Evolutionary conservation across 1,140 invertebrate genomes (phyloP).

Genomic region (Drosophila nigromelanica): DNA sequence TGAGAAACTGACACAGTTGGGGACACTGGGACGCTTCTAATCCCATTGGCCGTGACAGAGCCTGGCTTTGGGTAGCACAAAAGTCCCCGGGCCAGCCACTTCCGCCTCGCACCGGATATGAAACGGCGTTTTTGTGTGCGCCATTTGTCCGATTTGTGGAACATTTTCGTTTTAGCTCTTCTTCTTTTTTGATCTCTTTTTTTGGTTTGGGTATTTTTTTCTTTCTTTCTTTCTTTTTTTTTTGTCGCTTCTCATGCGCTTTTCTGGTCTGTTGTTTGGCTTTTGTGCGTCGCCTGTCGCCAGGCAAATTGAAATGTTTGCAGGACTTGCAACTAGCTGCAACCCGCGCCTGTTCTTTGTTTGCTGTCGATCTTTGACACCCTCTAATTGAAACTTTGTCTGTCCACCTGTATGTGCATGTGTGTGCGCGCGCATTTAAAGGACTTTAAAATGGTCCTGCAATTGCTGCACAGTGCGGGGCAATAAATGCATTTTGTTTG

Average conservation of each 20-base stretch:
- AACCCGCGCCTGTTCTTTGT: conserved; percentile 36
- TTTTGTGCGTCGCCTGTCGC: conserved; percentile 64
- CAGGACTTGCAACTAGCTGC: conserved; percentile 42
- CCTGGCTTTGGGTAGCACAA: conserved; percentile 58
- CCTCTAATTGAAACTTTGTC: conserved; percentile 74
- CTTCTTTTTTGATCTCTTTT: conserved; percentile 16
- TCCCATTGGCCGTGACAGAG: conserved; percentile 44
- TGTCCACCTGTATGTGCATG: conserved; percentile 16
- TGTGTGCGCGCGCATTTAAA: conserved; percentile 31
- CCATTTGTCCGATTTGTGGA: conserved; percentile 78
- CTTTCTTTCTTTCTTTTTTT: background rate
- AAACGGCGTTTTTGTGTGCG: conserved; percentile 61
- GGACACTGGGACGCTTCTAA: conserved; percentile 30
- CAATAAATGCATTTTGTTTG: conserved; percentile 58
- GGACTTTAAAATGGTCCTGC: conserved; percentile 24
- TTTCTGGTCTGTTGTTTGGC: conserved; percentile 65
- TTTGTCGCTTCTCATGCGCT: conserved; percentile 26
- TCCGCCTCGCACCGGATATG: conserved; percentile 74
- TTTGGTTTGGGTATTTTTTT: background rate
- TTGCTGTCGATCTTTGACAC: conserved; percentile 77
- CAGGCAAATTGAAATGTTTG: conserved; percentile 83
- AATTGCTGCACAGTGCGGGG: conserved; percentile 19
- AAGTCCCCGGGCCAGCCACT: conserved; percentile 58
- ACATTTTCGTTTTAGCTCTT: conserved; percentile 62
- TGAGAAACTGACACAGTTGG: conserved; percentile 4